A percentile compares a stretch with the other conserved stretches of the same genome.
Conservation (phyloP, 2,797 vertebrate species). For the Bradypodion pumilum region DNA sequence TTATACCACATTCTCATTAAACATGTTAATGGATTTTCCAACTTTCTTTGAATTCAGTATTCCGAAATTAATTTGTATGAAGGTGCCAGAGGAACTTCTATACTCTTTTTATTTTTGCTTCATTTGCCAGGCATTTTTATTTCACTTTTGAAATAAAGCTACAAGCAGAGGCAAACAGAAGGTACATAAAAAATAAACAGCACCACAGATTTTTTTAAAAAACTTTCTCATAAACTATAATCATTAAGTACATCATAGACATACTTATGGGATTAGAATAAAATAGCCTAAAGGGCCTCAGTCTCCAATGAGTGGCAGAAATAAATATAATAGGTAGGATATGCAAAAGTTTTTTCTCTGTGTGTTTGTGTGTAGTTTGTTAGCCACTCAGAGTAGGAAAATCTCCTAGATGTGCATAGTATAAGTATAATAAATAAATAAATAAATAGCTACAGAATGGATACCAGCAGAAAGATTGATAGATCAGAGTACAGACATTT, state of each 20-base stretch:
- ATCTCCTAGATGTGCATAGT: too few relatives aligned
- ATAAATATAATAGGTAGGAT: neutral
- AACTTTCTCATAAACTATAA: neutral
- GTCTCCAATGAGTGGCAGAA: neutral
- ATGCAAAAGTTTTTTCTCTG: too few relatives aligned
- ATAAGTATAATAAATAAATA: too few relatives aligned
- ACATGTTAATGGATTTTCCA: conserved; percentile 10
- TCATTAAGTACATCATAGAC: neutral
- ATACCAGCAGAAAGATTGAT: too few relatives aligned
- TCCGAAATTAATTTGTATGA: conserved; percentile 35
- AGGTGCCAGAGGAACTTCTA: neutral
- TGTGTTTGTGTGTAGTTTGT: too few relatives aligned
- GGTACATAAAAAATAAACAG: neutral
- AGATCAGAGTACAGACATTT: too few relatives aligned
- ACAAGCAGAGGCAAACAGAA: neutral
- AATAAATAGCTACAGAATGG: too few relatives aligned
- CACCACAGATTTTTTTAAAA: neutral
- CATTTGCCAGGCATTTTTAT: neutral
- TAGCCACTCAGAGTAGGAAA: too few relatives aligned
- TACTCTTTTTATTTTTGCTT: neutral
- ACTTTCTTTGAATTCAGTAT: conserved; percentile 11
- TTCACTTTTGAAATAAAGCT: neutral
- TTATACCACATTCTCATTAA: conserved; percentile 1
- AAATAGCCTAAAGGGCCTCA: neutral
- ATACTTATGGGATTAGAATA: neutral